Conservation (phyloP, 1,140 invertebrate species). For the Orius insidiosus region DNA sequence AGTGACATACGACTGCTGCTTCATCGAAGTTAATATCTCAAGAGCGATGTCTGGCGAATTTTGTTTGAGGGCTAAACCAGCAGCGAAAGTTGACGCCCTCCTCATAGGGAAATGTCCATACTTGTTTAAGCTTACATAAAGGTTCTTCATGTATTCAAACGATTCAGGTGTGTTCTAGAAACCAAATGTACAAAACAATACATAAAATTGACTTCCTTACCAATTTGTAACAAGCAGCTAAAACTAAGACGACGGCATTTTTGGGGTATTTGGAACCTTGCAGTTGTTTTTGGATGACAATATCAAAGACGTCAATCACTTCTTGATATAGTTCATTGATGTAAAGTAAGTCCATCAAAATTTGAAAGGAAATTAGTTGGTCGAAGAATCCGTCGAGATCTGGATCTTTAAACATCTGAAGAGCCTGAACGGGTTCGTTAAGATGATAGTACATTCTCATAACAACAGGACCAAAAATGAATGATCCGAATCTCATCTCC, state of each 20-base stretch:
- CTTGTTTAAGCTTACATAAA: constrained; percentile 37
- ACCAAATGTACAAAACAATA: constrained; percentile 18
- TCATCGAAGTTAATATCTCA: constrained; percentile 37
- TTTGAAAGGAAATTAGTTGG: constrained; percentile 46
- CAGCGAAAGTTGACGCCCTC: constrained; percentile 39
- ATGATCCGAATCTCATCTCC: constrained; percentile 54
- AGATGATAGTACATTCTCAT: constrained; percentile 60
- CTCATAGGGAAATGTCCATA: constrained; percentile 35
- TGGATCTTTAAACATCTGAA: constrained; percentile 43
- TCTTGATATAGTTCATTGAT: constrained; percentile 49
- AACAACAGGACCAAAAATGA: constrained; percentile 63
- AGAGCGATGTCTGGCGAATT: constrained; percentile 42
- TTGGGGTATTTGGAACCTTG: constrained; percentile 43
- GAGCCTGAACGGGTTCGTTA: constrained; percentile 46
- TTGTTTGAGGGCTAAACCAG: constrained; percentile 46
- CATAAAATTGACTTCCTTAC: constrained; percentile 31
- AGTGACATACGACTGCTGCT: constrained; percentile 41
- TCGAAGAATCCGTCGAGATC: constrained; percentile 44
- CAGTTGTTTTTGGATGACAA: constrained; percentile 35
- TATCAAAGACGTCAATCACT: constrained; percentile 42
- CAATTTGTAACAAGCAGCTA: constrained; percentile 58
- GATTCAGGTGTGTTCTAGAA: constrained; percentile 52
- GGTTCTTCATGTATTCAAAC: constrained; percentile 39
- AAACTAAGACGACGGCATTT: constrained; percentile 41
- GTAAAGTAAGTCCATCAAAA: constrained; percentile 54